Evolutionary conservation across 2,888 invertebrate species (phyloP).

Genomic region (Athalia rosae): DNA sequence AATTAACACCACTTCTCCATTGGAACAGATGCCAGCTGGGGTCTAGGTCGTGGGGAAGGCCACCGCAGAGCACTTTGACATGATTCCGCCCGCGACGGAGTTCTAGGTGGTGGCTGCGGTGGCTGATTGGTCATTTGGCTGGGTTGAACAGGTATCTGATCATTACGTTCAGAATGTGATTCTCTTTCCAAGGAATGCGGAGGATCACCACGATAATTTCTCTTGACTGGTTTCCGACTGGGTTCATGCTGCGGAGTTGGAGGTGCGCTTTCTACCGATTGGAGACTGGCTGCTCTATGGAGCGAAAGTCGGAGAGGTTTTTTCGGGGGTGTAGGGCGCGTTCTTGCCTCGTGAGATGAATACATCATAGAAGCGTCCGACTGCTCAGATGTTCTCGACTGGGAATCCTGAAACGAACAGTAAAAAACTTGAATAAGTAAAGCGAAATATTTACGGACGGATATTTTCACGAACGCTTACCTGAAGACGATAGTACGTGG

Average conservation of each 20-base stretch:
- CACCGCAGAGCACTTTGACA: constrained; percentile 70
- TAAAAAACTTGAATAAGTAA: constrained; percentile 3
- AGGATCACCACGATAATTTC: constrained; percentile 77
- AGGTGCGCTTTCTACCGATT: constrained; percentile 79
- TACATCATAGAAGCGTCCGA: constrained; percentile 60
- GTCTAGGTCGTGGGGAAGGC: constrained; percentile 68
- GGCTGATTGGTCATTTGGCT: constrained; percentile 56
- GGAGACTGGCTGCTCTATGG: constrained; percentile 88
- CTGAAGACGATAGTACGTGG: constrained; percentile 76
- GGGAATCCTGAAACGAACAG: constrained; percentile 60
- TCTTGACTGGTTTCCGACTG: constrained; percentile 77
- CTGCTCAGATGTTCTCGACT: constrained; percentile 63
- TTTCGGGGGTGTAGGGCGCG: constrained; percentile 87
- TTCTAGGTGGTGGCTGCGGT: constrained; percentile 66
- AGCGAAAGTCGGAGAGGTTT: constrained; percentile 89
- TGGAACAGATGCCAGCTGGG: constrained; percentile 66
- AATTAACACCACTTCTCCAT: constrained; percentile 70
- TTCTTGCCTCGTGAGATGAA: constrained; percentile 73
- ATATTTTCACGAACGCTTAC: constrained; percentile 53
- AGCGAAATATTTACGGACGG: background rate
- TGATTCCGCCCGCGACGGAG: constrained; percentile 70
- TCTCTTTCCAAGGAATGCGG: constrained; percentile 61
- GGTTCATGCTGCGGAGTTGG: constrained; percentile 54
- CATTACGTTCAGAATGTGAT: constrained; percentile 54
- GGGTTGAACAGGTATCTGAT: constrained; percentile 49